Percentiles rank a stretch among this genome's conserved stretches.
phyloP scores from a whole-genome alignment of 2,797 vertebrate species.

The Margarornis squamiger region DNA sequence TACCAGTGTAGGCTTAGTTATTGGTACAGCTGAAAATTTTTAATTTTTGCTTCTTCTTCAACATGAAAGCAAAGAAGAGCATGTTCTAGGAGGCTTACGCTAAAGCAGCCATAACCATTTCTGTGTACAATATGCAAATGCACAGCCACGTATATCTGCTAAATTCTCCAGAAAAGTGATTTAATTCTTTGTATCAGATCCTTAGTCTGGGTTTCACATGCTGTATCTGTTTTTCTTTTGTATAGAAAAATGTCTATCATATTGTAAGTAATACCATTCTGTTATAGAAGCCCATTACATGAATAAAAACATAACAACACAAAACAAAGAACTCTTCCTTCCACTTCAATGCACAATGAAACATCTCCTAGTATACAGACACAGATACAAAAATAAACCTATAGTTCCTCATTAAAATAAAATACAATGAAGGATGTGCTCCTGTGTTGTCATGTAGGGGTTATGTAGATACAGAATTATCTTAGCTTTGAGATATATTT shows the following conservation, averaged over 20 bases:
- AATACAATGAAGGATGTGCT: not conserved
- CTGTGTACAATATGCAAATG: not conserved
- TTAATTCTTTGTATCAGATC: not conserved
- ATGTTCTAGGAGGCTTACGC: not conserved
- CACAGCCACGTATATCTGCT: not conserved
- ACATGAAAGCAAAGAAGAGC: not conserved
- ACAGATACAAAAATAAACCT: not conserved
- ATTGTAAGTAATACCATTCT: not conserved
- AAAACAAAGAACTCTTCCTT: not conserved
- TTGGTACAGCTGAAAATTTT: not conserved
- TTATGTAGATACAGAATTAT: not conserved
- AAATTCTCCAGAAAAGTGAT: not conserved
- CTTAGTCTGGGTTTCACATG: not conserved
- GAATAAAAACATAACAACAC: not conserved
- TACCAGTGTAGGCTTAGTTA: not conserved
- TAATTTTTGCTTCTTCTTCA: not conserved
- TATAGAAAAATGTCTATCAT: not conserved
- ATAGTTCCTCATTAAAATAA: not conserved
- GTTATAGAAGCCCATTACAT: not conserved
- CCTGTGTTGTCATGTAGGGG: not conserved
- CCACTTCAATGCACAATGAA: not conserved
- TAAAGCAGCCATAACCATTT: accelerated
- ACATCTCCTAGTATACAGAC: not conserved
- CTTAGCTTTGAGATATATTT: not conserved
- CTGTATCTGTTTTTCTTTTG: not conserved